Base-by-base conservation (phyloP, 30 jellyfish, hydroid and myxozoan genomes). In the Sanderia malayensis region DNA sequence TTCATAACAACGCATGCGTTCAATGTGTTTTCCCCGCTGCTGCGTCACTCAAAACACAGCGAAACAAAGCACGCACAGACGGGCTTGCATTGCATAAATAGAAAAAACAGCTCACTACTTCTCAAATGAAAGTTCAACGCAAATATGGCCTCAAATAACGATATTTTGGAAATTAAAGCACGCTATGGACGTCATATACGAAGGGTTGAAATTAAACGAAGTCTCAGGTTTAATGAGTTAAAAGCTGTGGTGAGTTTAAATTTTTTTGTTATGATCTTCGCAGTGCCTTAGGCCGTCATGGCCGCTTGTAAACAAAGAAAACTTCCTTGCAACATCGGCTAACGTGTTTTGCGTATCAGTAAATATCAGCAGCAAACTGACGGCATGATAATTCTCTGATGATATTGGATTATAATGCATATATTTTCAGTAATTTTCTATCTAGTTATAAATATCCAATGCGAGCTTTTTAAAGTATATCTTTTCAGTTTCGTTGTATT, bases 181-280 rank as follows among this genome's bases (percentile, higher is more conserved):
- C 33, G 34, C 79, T 59, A 19, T 26, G 81, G 81, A 9, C 23
- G 17, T 3, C 44, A 22, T 7, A 55, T 74, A 0, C 57, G 47
- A 31, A 75, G 86, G 9, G 32, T 74, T 21, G 64, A 55, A 21
- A 59, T 74, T 11, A 46, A 75, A 25, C n/a, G 37, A 13, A 31
- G 33, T 22, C 32, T 31, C 65, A 74, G 58, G 31, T 74, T 30
- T 33, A 49, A 29, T 20, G 79, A 74, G 18, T 74, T 74, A 30
- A 53, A 20, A 4, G 23, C 78, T n/a, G 60, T 74, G 86, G 86
- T 74, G 65, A 53, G 86, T 53, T 49, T 8, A 37, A 37, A 49
- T 49, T 3, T 4, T 15, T 19, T 2, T 15, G 27, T 49, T 49
- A 4, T 49, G 23, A 49, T 24, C 55, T 8, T 6, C 8, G 15